Conservation (phyloP, 2,797 vertebrate genomes). For the Craterocephalus amniculus region DNA sequence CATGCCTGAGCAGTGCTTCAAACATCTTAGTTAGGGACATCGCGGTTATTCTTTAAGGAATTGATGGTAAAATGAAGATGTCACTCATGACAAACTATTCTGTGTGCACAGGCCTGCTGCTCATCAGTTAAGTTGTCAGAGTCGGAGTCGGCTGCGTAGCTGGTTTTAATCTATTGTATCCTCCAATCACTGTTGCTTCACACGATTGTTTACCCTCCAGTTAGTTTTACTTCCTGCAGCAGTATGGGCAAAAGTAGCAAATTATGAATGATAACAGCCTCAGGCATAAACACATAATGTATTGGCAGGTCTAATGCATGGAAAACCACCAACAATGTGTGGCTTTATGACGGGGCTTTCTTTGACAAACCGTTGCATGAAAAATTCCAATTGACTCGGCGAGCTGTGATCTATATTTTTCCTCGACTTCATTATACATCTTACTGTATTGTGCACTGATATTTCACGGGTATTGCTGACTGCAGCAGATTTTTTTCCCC, state of each 20-base stretch:
- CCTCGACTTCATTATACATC: slow-evolving; percentile 60
- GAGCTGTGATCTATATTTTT: slow-evolving; percentile 66
- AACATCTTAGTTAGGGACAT: slow-evolving; percentile 67
- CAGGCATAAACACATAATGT: slow-evolving; percentile 46
- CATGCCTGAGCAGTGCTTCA: slow-evolving; percentile 46
- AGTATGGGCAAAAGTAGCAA: slow-evolving; percentile 45
- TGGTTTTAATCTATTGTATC: slow-evolving; percentile 53
- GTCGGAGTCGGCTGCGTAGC: slow-evolving; percentile 30
- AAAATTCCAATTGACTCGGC: slow-evolving; percentile 59
- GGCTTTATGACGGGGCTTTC: slow-evolving; percentile 26
- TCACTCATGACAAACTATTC: slow-evolving; percentile 80
- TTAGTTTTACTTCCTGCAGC: slow-evolving; percentile 32
- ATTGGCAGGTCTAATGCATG: slow-evolving; percentile 56
- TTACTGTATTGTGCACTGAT: slow-evolving; percentile 50
- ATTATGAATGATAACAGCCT: slow-evolving; percentile 73
- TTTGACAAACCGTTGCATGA: slow-evolving; percentile 58
- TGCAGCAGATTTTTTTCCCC: slow-evolving; percentile 46
- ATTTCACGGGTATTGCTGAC: slow-evolving; percentile 60
- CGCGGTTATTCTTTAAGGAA: slow-evolving; percentile 65
- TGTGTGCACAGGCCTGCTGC: slow-evolving; percentile 46
- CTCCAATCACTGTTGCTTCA: slow-evolving; percentile 38
- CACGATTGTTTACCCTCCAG: slow-evolving; percentile 60
- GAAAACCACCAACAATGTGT: slow-evolving; percentile 26
- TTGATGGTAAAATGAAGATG: slow-evolving; percentile 78
- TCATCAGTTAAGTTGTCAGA: slow-evolving; percentile 78